Evolutionary conservation across 2,113 vertebrate genomes (phyloP), one percentile per base, ranked within the genome.

Genomic region (Callospermophilus lateralis): DNA sequence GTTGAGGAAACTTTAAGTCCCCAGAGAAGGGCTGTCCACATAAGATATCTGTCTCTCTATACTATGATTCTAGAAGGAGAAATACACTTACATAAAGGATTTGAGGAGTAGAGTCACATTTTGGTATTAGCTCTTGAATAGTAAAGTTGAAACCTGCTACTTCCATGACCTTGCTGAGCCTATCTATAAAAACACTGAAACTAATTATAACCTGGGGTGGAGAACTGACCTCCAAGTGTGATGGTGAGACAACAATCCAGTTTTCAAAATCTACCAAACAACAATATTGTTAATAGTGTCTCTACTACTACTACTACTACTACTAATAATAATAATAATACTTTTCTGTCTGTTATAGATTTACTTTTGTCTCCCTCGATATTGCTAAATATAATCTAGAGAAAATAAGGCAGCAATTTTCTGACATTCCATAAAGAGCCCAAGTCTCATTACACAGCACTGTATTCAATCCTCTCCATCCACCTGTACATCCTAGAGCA

Each of bases 361-460:
- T 65, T 83, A 16, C 55, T 42, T 93, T 51, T 65, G 13, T 92
- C 89, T 74, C 42, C 51, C 74, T 48, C 78, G 53, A 13, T 80
- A 10, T 37, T 80, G 89, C 51, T 93, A 77, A 91, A 85, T 51
- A 78, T 61, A 55, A 37, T n/a, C 28, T n/a, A 83, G 73, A 92
- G 77, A 89, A 84, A 76, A 83, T 17, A 87, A 76, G 81, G 28
- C 15, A 4, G 19, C 8, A 7, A 77, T 58, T 77, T 89, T 68
- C 53, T 72, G 58, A 61, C 20, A 55, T 42, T 77, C 53, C 55
- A 24, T 61, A 70, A 67, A 72, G 32, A 85, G 39, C 32, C 84
- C 70, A 70, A 19, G 26, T 92, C 37, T 86, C 15, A 78, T 26
- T 6, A 32, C 0, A 11, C 32, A 42, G 15, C 20, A 61, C 61